phyloP scores from a whole-genome alignment of 1,140 invertebrate genomes.

The Eulimnadia texana region DNA sequence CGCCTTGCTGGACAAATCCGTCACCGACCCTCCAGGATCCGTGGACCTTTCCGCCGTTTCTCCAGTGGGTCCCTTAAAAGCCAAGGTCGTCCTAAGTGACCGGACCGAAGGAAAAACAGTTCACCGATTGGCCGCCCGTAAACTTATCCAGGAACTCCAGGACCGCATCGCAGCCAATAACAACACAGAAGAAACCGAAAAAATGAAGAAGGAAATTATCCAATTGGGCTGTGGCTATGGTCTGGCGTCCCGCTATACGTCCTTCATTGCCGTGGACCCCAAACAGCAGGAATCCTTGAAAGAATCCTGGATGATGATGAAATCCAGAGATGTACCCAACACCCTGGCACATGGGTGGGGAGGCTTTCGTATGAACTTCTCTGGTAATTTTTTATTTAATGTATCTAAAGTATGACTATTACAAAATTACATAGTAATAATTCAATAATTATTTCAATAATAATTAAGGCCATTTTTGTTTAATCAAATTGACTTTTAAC shows the following conservation, averaged over 20 bases:
- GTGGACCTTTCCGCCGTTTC: constrained; percentile 10
- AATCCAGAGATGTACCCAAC: constrained; percentile 20
- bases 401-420: not conserved
- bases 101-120: not conserved
- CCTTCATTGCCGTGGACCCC: constrained; percentile 21
- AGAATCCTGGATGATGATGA: constrained; percentile 18
- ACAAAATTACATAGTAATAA: not conserved
- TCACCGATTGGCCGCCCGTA: constrained; percentile 19
- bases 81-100: constrained; percentile 7
- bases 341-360: constrained; percentile 22
- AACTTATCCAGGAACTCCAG: constrained; percentile 23
- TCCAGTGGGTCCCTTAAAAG: constrained; percentile 3
- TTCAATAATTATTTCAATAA: not conserved
- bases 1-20: constrained; percentile 12
- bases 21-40: not conserved
- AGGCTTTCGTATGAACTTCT: constrained; percentile 3
- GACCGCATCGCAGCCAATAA: constrained; percentile 6
- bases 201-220: constrained; percentile 19
- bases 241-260: constrained; percentile 21
- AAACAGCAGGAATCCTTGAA: constrained; percentile 12
- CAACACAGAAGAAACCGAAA: constrained; percentile 6
- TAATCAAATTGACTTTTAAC: not conserved
- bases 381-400: not conserved
- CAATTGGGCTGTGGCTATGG: constrained; percentile 17
- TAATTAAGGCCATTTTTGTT: not conserved